Evolutionary conservation across 2,888 invertebrate genomes (phyloP), one percentile per base, ranked within the genome.

Genomic region (Abscondita cerata): DNA sequence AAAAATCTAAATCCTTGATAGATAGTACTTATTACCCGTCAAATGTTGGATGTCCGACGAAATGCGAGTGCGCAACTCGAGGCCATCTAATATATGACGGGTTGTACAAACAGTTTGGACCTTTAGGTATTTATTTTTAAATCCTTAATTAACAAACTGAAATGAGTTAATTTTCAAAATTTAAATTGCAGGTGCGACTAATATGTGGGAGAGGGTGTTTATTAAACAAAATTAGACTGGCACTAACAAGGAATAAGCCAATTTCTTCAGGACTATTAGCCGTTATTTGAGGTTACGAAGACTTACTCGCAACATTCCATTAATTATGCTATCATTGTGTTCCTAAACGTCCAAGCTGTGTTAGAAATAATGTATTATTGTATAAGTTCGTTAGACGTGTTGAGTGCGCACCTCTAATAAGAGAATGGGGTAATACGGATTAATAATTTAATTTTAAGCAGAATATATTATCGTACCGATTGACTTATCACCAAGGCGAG

Each of bases 71-170:
- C n/a, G n/a, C n/a, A n/a, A n/a, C n/a, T n/a, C n/a, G n/a, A n/a
- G n/a, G n/a, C n/a, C n/a, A n/a, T n/a, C n/a, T n/a, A n/a, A n/a
- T n/a, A n/a, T n/a, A n/a, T n/a, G n/a, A n/a, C n/a, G n/a, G n/a
- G n/a, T n/a, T n/a, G n/a, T n/a, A n/a, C n/a, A n/a, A n/a, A n/a
- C 33, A 48, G 48, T 48, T 48, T 48, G 48, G 48, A 48, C 48
- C 12, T 48, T 48, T 48, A 48, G 48, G 48, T n/a, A 25, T 48
- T n/a, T 48, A 2, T 11, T 47, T 47, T 6, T n/a, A n/a, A n/a
- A n/a, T 48, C 2, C 31, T 12, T 46, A 8, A 20, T 6, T 48
- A 25, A 25, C 8, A 8, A 41, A 9, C 2, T 13, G 33, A 13
- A 33, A 13, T 33, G 13, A 1, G 9, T 16, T 48, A 9, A 38